Evolutionary conservation across 1,140 invertebrate genomes (phyloP).

Genomic region (Zophobas atratus): DNA sequence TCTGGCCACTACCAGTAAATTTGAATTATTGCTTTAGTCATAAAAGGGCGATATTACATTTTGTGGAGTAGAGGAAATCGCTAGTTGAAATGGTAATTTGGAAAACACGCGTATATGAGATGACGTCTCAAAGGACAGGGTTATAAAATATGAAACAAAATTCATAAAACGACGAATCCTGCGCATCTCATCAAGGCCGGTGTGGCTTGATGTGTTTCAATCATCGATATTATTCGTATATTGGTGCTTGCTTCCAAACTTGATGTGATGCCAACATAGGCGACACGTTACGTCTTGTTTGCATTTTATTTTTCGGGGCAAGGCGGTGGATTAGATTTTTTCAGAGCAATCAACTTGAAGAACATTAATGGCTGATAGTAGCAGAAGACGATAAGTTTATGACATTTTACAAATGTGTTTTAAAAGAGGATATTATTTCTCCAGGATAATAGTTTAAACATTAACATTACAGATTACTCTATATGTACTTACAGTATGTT

Average conservation of each 20-base stretch:
- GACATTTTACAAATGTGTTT: no score
- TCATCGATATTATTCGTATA: slow-evolving; percentile 59
- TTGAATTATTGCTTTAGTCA: slow-evolving; percentile 4
- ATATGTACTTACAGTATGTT: no score
- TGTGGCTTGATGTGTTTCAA: slow-evolving; percentile 60
- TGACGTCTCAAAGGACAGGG: slow-evolving; percentile 56
- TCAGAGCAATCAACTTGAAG: no score
- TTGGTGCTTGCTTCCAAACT: slow-evolving; percentile 6
- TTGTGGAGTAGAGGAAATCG: slow-evolving; percentile 50
- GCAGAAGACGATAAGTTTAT: no score
- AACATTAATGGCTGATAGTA: no score
- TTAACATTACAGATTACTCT: no score
- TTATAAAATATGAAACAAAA: slow-evolving; percentile 64
- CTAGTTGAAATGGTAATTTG: slow-evolving; percentile 56
- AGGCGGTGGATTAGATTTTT: not conserved
- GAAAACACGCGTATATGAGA: slow-evolving; percentile 54
- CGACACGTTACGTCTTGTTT: slow-evolving; percentile 5
- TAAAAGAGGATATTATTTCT: no score
- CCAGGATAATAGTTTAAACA: no score
- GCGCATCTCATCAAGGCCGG: slow-evolving; percentile 63
- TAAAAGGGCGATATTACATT: slow-evolving; percentile 37
- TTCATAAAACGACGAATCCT: slow-evolving; percentile 64
- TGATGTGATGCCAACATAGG: slow-evolving; percentile 7
- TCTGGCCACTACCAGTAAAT: not conserved
- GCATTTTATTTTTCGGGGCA: not conserved